Evolutionary conservation across 2,888 invertebrate genomes (phyloP), one percentile per base, ranked within the genome.

Genomic region (Desoria tigrina): DNA sequence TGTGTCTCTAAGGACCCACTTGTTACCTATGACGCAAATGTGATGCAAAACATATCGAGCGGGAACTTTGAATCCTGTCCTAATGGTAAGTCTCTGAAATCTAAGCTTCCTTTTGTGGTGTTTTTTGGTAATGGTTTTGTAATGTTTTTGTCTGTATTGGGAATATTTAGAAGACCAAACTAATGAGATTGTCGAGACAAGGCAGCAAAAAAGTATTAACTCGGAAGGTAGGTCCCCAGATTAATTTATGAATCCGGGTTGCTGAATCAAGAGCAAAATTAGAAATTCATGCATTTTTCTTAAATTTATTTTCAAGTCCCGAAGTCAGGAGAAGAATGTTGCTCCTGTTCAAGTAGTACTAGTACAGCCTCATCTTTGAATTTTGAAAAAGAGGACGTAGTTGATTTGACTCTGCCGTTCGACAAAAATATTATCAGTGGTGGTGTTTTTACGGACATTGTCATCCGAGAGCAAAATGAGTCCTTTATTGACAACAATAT

Each of bases 181-280:
- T 28, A 62, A 55, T 21, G 55, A 62, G 32, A 55, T 59, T 7
- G 56, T 65, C 54, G 74, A 74, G 59, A 66, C 72, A 45, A 72
- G 70, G 61, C 67, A 65, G 50, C 58, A 67, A 45, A 74, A 66
- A 62, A 74, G 66, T 68, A 71, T 64, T 68, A 66, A 63, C 61
- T 71, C 69, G 60, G 65, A 70, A 68, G 70, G 68, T 72, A 66
- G 32, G 32, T 32, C 32, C 32, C 32, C 32, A 11, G 32, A 32
- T 7, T 32, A 7, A 32, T 32, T 32, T 11, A 32, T 7, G n/a
- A n/a, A n/a, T n/a, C n/a, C n/a, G 32, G 32, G 32, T 32, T 32
- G 6, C 32, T 32, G 32, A 32, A 32, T 32, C n/a, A n/a, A n/a
- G n/a, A n/a, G n/a, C n/a, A n/a, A n/a, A n/a, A 32, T 32, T 32